Conservation (phyloP, 2,888 invertebrate species). For the Drosophila glabriapex region DNA sequence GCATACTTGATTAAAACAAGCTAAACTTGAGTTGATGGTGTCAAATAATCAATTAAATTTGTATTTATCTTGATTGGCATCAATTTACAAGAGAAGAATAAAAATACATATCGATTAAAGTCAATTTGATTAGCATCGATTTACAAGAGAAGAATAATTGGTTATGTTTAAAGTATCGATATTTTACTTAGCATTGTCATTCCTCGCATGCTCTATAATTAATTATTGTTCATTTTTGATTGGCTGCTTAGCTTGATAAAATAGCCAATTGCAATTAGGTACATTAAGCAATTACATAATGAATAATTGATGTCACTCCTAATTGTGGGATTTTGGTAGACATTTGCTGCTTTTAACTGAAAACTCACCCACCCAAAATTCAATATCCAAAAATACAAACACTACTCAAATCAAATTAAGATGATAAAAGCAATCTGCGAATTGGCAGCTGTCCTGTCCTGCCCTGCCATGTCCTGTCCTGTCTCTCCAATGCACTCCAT, state of each 20-base stretch:
- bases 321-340: conserved; percentile 40
- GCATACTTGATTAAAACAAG: not conserved
- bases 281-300: conserved; percentile 51
- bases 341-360: conserved; percentile 12
- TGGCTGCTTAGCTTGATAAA: not conserved
- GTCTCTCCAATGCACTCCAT: not conserved
- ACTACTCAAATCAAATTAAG: conserved; percentile 77
- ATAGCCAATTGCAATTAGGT: conserved; percentile 46
- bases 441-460: conserved; percentile 56
- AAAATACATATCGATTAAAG: not conserved
- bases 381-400: conserved; percentile 51
- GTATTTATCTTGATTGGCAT: not conserved
- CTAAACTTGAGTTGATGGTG: not conserved
- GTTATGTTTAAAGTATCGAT: fast-evolving
- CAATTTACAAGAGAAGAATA: not conserved
- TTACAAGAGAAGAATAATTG: not conserved
- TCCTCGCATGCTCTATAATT: not conserved
- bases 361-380: not conserved
- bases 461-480: not conserved
- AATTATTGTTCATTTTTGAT: not conserved
- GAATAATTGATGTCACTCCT: conserved; percentile 70
- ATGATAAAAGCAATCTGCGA: conserved; percentile 81
- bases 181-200: not conserved
- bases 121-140: not conserved
- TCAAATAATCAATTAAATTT: not conserved